These are phyloP conservation scores for Lasiurus cinereus DNA, from an alignment of 2,113 vertebrate species.

Conservation along the genomic window DNA sequence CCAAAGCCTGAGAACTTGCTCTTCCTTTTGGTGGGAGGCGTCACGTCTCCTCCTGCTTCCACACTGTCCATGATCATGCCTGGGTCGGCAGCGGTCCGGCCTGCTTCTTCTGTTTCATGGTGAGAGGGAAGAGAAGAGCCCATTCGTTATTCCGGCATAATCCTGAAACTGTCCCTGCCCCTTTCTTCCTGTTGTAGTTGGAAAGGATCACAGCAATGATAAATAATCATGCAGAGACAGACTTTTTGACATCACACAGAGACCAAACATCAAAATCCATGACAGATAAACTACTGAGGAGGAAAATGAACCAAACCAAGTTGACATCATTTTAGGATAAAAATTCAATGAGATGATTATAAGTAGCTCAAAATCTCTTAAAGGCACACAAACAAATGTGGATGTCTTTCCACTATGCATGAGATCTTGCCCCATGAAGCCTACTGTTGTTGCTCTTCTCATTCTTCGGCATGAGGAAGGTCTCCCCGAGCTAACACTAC, in stretches of 20 bases:
- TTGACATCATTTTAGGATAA: constrained; percentile 54
- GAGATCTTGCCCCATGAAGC: neutral
- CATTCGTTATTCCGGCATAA: neutral
- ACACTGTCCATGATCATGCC: constrained; percentile 91
- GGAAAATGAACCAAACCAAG: constrained; percentile 62
- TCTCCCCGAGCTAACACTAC: neutral
- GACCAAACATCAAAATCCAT: constrained; percentile 38
- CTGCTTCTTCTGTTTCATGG: constrained; percentile 91
- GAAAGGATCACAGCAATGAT: constrained; percentile 45
- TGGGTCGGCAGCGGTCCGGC: constrained; percentile 85
- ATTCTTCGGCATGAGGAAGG: neutral
- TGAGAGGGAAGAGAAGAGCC: constrained; percentile 66
- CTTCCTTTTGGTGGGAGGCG: constrained; percentile 95
- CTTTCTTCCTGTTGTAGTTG: constrained; percentile 37
- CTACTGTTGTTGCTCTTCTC: neutral
- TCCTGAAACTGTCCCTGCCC: constrained; percentile 46
- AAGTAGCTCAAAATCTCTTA: constrained; percentile 44
- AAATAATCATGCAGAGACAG: constrained; percentile 62
- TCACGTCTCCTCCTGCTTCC: constrained; percentile 91
- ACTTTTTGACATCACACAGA: constrained; percentile 48
- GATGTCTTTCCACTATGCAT: neutral
- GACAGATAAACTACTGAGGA: constrained; percentile 15
- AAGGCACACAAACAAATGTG: neutral
- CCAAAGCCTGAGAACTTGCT: constrained; percentile 98
- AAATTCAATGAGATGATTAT: constrained; percentile 29